A percentile compares a stretch with the other conserved stretches of the same genome.
These are phyloP conservation scores for Sander vitreus DNA, from an alignment of 2,113 vertebrate species.

Conservation along the genomic window DNA sequence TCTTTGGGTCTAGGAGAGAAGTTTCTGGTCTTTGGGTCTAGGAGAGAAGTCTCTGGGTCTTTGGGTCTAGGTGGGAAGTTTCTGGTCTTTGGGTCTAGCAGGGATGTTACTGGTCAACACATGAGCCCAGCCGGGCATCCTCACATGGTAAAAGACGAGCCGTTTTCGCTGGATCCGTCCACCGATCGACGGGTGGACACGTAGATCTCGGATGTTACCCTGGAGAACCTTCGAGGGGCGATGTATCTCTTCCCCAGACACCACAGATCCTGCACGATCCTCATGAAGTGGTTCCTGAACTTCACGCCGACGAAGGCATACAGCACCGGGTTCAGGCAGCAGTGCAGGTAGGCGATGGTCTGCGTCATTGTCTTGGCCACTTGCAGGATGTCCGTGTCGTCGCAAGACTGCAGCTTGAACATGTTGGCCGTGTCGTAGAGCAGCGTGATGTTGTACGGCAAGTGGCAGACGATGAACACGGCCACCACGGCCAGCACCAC, in stretches of 20 bases:
- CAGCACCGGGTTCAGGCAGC: conserved; percentile 93
- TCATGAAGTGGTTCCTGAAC: conserved; percentile 91
- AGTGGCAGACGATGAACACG: conserved; percentile 89
- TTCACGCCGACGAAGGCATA: conserved; percentile 94
- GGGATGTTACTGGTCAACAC: not conserved
- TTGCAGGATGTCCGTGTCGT: not conserved
- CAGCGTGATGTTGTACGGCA: conserved; percentile 89
- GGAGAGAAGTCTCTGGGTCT: no score
- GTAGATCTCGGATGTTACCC: conserved; percentile 79
- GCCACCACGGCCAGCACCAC: conserved; percentile 89
- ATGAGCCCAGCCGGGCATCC: not conserved
- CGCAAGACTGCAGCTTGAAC: conserved; percentile 70
- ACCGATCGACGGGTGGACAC: conserved; percentile 84
- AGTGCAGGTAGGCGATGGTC: conserved; percentile 91
- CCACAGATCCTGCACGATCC: conserved; percentile 86
- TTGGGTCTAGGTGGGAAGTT: no score
- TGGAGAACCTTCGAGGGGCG: conserved; percentile 69
- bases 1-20: no score
- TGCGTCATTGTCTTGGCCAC: conserved; percentile 76
- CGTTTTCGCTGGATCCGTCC: conserved; percentile 81
- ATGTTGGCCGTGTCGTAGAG: conserved; percentile 76
- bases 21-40: no score
- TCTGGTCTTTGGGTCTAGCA: no score
- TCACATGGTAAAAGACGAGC: conserved; percentile 89
- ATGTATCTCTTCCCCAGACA: conserved; percentile 82